These are phyloP conservation scores for Isoperla grammatica DNA, from an alignment of 2,888 invertebrate species.

Conservation along the genomic window DNA sequence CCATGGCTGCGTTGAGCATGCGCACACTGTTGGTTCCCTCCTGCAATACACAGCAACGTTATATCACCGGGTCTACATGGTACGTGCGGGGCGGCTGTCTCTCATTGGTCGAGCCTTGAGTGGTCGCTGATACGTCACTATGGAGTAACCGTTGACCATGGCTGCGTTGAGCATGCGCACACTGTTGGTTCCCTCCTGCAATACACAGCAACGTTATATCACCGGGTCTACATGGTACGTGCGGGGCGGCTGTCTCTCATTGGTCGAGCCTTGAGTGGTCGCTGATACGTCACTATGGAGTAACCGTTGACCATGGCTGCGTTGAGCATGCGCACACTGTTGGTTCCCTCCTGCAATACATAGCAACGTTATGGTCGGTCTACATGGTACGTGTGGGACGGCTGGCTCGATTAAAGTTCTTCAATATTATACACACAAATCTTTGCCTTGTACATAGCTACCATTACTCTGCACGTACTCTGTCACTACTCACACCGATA, in stretches of 20 bases:
- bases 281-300: constrained; percentile 88
- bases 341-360: constrained; percentile 60
- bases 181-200: constrained; percentile 69
- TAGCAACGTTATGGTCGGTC: no score
- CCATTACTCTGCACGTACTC: no score
- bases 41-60: no score
- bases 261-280: constrained; percentile 70
- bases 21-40: constrained; percentile 72
- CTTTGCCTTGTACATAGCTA: no score
- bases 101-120: constrained; percentile 65
- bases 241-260: constrained; percentile 60
- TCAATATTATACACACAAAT: no score
- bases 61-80: background rate
- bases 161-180: constrained; percentile 81
- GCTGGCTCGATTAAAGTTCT: no score
- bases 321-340: constrained; percentile 75
- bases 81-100: constrained; percentile 55
- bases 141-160: constrained; percentile 87
- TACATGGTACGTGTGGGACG: background rate
- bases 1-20: constrained; percentile 79
- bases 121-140: constrained; percentile 86
- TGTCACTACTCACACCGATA: background rate
- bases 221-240: background rate
- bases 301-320: constrained; percentile 89
- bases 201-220: no score